Conservation (phyloP, 2,888 invertebrate genomes). For the Drosophila quinaria region DNA sequence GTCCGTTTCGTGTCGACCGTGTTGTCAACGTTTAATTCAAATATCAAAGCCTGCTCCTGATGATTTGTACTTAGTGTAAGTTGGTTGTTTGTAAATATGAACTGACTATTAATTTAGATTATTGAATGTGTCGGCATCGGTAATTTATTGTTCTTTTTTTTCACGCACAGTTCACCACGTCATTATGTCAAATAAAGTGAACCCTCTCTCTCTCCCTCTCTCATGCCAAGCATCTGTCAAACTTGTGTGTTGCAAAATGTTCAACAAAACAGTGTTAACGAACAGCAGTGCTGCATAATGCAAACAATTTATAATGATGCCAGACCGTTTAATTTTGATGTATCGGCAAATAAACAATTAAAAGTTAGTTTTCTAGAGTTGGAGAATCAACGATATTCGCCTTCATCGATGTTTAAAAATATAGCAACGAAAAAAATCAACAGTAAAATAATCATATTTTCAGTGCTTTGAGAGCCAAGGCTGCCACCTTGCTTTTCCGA, state of each 20-base stretch:
- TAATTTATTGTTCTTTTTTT: slow-evolving; percentile 76
- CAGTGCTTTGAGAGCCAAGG: no score
- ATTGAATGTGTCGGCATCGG: slow-evolving; percentile 60
- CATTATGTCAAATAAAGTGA: slow-evolving; percentile 64
- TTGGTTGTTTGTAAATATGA: slow-evolving; percentile 30
- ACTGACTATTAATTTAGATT: slow-evolving; percentile 50
- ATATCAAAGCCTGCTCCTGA: slow-evolving; percentile 31
- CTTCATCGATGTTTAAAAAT: no score
- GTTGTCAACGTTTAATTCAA: slow-evolving; percentile 32
- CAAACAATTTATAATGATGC: not conserved
- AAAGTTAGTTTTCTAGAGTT: no score
- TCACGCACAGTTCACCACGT: slow-evolving; percentile 75
- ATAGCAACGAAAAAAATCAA: no score
- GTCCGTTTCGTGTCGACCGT: slow-evolving; percentile 24
- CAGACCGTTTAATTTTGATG: slow-evolving; percentile 5
- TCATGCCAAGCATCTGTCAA: slow-evolving; percentile 45
- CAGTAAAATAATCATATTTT: no score
- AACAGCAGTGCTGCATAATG: no score
- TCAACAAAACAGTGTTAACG: slow-evolving; percentile 1
- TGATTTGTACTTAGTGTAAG: slow-evolving; percentile 4
- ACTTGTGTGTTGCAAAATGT: slow-evolving; percentile 19
- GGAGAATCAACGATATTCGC: no score
- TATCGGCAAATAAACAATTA: not conserved
- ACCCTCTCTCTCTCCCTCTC: slow-evolving; percentile 35
- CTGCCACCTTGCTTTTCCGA: no score